Percentiles rank a stretch among this genome's conserved stretches.
Evolutionary conservation across 2,797 vertebrate genomes (phyloP).

Genomic region (Lithobates pipiens): DNA sequence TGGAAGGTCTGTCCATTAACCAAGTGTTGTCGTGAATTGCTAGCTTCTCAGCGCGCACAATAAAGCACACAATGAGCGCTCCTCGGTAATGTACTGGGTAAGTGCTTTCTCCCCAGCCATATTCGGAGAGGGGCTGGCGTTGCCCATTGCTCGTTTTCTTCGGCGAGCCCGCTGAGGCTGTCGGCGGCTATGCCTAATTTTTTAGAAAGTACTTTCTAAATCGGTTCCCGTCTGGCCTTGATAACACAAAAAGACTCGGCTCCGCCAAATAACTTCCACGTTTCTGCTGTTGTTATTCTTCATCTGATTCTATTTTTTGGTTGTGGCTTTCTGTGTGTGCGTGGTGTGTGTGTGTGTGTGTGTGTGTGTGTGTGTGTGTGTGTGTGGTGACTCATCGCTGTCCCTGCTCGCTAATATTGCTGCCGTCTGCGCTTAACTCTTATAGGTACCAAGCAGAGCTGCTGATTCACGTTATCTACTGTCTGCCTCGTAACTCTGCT

Average conservation of each 20-base stretch:
- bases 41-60: neutral
- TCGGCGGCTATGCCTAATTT: neutral
- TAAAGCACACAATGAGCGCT: neutral
- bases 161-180: neutral
- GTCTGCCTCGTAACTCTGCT: too few species aligned
- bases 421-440: too few species aligned
- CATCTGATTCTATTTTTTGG: constrained; percentile 2
- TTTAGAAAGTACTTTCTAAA: constrained; percentile 20
- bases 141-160: neutral
- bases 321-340: neutral
- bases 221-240: constrained; percentile 29
- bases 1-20: neutral
- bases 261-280: neutral
- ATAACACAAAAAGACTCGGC: constrained; percentile 42
- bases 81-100: constrained; percentile 1
- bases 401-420: neutral
- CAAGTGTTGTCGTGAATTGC: neutral
- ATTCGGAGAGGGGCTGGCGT: neutral
- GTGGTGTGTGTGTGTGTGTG: neutral
- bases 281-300: neutral
- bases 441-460: too few species aligned
- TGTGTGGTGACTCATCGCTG: constrained; percentile 7
- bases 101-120: constrained; percentile 1
- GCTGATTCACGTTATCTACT: too few species aligned
- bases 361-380: neutral